phyloP scores from a whole-genome alignment of 2,888 invertebrate species.

The Tenodera sinensis region DNA sequence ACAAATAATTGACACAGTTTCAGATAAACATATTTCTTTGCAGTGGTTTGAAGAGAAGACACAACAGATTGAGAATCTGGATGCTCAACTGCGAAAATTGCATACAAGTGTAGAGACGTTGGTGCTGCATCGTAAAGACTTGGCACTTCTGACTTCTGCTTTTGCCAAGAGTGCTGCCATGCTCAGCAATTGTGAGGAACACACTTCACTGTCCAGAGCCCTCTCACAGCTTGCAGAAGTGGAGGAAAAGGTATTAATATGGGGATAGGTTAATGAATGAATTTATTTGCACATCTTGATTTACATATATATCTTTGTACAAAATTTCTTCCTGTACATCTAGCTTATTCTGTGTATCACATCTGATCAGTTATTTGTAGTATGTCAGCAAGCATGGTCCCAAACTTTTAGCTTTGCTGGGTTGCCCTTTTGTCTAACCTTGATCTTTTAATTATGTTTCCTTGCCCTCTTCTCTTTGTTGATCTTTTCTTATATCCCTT shows the following conservation, averaged over 20 bases:
- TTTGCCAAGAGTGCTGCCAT: constrained; percentile 87
- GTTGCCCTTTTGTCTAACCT: too few relatives aligned
- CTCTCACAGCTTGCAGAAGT: constrained; percentile 87
- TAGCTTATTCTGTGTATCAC: too few relatives aligned
- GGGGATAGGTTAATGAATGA: neutral
- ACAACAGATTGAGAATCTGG: constrained; percentile 85
- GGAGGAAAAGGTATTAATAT: constrained; percentile 61
- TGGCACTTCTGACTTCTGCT: constrained; percentile 72
- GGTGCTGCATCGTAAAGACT: constrained; percentile 80
- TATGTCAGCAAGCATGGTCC: too few relatives aligned
- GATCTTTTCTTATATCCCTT: too few relatives aligned
- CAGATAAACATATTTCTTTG: neutral
- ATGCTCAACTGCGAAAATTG: constrained; percentile 81
- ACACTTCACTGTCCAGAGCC: constrained; percentile 84
- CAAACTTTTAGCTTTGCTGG: too few relatives aligned
- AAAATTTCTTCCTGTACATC: too few relatives aligned
- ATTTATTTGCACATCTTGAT: too few relatives aligned
- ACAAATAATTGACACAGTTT: neutral
- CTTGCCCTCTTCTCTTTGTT: too few relatives aligned
- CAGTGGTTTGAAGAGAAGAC: constrained; percentile 99
- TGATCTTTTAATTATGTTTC: too few relatives aligned
- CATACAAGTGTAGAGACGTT: constrained; percentile 84
- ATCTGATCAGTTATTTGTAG: too few relatives aligned
- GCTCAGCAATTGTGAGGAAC: constrained; percentile 89
- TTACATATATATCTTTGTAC: too few relatives aligned